Evolutionary conservation across 1,140 invertebrate species (phyloP), one percentile per base, ranked within the genome.

Genomic region (Macrostomum lignano): DNA sequence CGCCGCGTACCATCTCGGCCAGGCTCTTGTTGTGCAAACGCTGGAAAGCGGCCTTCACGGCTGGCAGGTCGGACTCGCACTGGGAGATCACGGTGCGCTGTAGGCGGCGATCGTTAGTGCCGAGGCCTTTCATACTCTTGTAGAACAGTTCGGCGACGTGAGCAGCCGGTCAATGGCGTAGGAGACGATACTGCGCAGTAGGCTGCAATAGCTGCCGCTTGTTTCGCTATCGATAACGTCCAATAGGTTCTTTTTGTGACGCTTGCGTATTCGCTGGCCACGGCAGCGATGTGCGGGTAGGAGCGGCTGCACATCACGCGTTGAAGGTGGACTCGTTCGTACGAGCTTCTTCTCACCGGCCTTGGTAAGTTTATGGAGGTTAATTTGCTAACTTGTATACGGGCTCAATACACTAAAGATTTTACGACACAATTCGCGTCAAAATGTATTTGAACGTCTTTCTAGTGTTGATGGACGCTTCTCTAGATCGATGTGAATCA

Each of bases 121-220:
- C 54, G 43, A 74, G 41, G 17, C 56, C 50, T 32, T 73, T 71
- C 76, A 93, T 82, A 26, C 73, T 69, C 25, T 76, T 68, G 46
- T 86, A 68, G 7, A 91, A 60, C 42, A 73, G 68, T 48, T 84
- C 73, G 32, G 82, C 81, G 61, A 88, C 88, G 59, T 78, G 91
- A 24, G 71, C 72, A 31, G 81, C 73, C 54, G 77, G 48, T 76
- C 82, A 51, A 44, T 47, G 6, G 41, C 41, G 15, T 28, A 17
- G 3, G 19, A 5, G 9, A 17, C 26, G n/a, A n/a, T n/a, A n/a
- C n/a, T n/a, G n/a, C n/a, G n/a, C n/a, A n/a, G n/a, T n/a, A n/a
- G n/a, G n/a, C n/a, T n/a, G n/a, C n/a, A n/a, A n/a, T n/a, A n/a
- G n/a, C n/a, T n/a, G n/a, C n/a, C n/a, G n/a, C n/a, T n/a, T n/a